Evolutionary conservation across 1,140 invertebrate genomes (phyloP), one percentile per base, ranked within the genome.

Genomic region (Helicorthomorpha holstii): DNA sequence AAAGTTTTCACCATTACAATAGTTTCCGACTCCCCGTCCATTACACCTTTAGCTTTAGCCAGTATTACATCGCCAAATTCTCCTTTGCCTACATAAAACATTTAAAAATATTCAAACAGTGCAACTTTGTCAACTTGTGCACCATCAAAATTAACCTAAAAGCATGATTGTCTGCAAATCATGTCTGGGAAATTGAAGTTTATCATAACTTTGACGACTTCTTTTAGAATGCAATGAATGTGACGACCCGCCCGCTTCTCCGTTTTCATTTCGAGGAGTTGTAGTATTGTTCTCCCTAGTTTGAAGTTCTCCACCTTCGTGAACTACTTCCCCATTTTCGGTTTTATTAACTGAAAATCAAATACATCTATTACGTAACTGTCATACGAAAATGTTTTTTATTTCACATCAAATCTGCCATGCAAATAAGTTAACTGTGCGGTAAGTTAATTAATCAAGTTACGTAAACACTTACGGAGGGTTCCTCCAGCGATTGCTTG

Each of bases 1-100:
- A 86, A 61, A 27, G 79, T 76, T 63, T 86, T 86, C 0, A 85
- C 77, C 71, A 85, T 75, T 12, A 73, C 71, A 19, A 84, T 75
- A 2, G 64, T 70, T 60, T 68, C 66, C 12, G 57, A 60, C 51
- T 70, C 66, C 26, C 57, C 60, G n/a, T 66, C 63, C 19, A 62
- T 49, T 3, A 72, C 60, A 16, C 62, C 63, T 54, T 67, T 63
- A 4, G 73, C 74, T 64, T 80, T 84, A 0, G 82, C 82, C 3
- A 91, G 68, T 60, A 85, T 82, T 1, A 94, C 80, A 61, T 94
- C 89, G 0, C 91, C 90, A 61, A 90, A 93, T 59, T 90, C 81
- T 7, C 89, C 88, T 27, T 85, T 81, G 27, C 90, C 85, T 75
- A 53, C 12, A 57, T 60, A 54, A 49, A 58, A 62, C 52, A 19